Evolutionary conservation across 2,797 vertebrate species (phyloP).

Genomic region (Morelia viridis): DNA sequence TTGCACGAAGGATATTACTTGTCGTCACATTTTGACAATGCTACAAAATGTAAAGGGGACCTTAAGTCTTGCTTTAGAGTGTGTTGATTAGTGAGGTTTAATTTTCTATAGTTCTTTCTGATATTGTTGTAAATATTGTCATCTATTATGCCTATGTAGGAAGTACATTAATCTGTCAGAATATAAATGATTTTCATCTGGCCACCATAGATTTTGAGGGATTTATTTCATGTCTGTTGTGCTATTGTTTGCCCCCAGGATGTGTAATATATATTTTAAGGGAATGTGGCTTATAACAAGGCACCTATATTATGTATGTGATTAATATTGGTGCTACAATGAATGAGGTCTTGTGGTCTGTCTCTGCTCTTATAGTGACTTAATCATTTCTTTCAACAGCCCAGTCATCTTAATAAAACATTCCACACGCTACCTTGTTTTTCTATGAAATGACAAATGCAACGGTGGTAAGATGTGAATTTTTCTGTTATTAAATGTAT

Average conservation of each 20-base stretch:
- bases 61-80: slow-evolving; percentile 62
- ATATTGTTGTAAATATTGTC: slow-evolving; percentile 79
- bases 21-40: slow-evolving; percentile 37
- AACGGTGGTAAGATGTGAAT: slow-evolving; percentile 68
- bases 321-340: slow-evolving; percentile 80
- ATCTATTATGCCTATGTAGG: slow-evolving; percentile 76
- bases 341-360: slow-evolving; percentile 77
- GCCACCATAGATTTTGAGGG: slow-evolving; percentile 75
- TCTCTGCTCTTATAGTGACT: slow-evolving; percentile 80
- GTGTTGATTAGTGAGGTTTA: slow-evolving; percentile 74
- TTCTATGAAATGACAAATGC: slow-evolving; percentile 75
- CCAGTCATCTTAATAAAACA: slow-evolving; percentile 78
- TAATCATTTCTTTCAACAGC: slow-evolving; percentile 80
- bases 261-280: slow-evolving; percentile 79
- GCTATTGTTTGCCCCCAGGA: slow-evolving; percentile 76
- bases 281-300: slow-evolving; percentile 75
- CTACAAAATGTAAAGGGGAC: slow-evolving; percentile 51
- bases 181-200: slow-evolving; percentile 75
- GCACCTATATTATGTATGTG: slow-evolving; percentile 84
- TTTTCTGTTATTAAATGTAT: slow-evolving; percentile 66
- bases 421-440: slow-evolving; percentile 69
- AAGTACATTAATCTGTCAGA: slow-evolving; percentile 77
- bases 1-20: slow-evolving; percentile 46
- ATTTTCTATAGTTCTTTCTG: slow-evolving; percentile 74
- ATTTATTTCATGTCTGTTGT: slow-evolving; percentile 76